Evolutionary conservation across 2,888 invertebrate species (phyloP), one percentile per base, ranked within the genome.

Genomic region (Ectemnius lituratus): DNA sequence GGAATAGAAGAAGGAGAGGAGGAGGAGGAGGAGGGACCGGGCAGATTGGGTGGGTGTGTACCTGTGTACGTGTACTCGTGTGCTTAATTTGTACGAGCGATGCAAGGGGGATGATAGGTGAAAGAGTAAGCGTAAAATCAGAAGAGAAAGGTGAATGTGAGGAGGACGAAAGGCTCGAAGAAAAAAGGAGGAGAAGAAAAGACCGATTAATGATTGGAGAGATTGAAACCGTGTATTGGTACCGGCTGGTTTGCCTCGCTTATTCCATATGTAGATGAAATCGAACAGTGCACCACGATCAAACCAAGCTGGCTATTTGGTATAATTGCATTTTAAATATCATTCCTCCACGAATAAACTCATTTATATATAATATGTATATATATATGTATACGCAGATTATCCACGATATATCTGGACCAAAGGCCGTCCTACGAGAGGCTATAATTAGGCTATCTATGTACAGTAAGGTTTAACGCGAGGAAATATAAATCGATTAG

Each of bases 281-380:
- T 56, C 18, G 23, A 56, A 56, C 8, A 20, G 28, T 23, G 61
- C 67, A 66, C 47, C 67, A 63, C 8, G 37, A 66, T 60, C 73
- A 77, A 75, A 70, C 77, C n/a, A 67, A 69, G 56, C 72, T 70
- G 75, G 79, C 74, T 83, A 85, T 87, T 87, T 87, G 87, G 86
- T 87, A 85, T 82, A 86, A 84, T 87, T 85, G 85, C 84, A 82
- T 86, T 79, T 75, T 16, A 78, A 84, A 80, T 84, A 82, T 78
- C 76, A 78, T 73, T 23, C 75, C 70, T 70, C 62, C 68, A 60
- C 69, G 67, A 47, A 66, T 72, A 67, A 73, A 73, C 63, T 73
- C 59, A 57, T 70, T 11, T 37, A 6, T 37, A 37, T 37, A 6
- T 6, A 37, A 11, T 37, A 37, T 6, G 52, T 52, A 14, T 52